phyloP scores from a whole-genome alignment of 2,797 vertebrate genomes.

The Betta splendens region DNA sequence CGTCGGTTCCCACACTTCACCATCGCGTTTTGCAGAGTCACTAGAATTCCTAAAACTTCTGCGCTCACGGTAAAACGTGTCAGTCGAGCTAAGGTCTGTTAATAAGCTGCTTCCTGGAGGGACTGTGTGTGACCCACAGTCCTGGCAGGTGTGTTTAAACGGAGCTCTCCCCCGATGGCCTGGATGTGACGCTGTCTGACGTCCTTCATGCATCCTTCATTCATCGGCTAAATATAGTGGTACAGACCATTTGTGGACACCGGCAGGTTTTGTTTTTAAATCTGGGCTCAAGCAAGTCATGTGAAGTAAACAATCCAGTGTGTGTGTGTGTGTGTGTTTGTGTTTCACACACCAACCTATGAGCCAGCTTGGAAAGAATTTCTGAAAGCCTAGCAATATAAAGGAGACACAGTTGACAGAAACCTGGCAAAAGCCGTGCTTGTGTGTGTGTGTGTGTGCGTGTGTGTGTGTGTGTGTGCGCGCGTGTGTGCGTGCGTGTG shows the following conservation, averaged over 20 bases:
- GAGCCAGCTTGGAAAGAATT: constrained; percentile 64
- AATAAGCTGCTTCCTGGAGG: constrained; percentile 37
- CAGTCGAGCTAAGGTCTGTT: constrained; percentile 23
- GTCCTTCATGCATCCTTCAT: constrained; percentile 55
- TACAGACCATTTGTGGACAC: constrained; percentile 55
- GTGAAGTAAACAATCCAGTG: constrained; percentile 52
- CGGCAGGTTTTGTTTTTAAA: constrained; percentile 11
- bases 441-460: background rate
- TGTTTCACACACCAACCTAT: constrained; percentile 42
- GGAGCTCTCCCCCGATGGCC: constrained; percentile 23
- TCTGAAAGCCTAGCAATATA: constrained; percentile 42
- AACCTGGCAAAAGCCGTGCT: constrained; percentile 33
- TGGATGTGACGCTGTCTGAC: constrained; percentile 34
- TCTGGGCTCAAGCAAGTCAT: constrained; percentile 16
- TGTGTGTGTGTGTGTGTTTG: constrained; percentile 9
- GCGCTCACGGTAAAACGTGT: constrained; percentile 16
- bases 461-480: constrained; percentile 5
- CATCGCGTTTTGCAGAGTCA: constrained; percentile 3
- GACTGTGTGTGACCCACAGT: constrained; percentile 40
- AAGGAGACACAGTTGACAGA: constrained; percentile 40
- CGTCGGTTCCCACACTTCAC: background rate
- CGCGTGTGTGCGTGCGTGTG: constrained; percentile 4
- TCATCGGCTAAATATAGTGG: constrained; percentile 66
- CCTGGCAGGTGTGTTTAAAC: constrained; percentile 58
- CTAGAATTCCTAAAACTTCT: background rate